Conservation (phyloP, 2,797 vertebrate genomes). For the Periparus ater region DNA sequence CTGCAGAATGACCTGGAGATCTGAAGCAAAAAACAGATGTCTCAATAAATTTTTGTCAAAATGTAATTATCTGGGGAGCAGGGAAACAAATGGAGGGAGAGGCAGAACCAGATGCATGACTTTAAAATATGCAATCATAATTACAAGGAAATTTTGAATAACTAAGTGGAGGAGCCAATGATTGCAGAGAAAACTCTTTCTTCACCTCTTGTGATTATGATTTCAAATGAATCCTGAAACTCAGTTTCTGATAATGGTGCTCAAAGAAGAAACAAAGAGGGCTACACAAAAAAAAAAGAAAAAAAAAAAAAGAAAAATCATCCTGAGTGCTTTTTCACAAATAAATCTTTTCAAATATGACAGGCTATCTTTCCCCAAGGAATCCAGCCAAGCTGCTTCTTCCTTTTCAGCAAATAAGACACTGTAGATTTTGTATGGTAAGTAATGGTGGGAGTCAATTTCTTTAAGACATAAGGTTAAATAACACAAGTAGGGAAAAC, state of each 20-base stretch:
- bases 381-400: constrained; percentile 60
- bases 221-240: constrained; percentile 12
- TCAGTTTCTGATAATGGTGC: not conserved
- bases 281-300: constrained; percentile 12
- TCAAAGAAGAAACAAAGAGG: constrained; percentile 20
- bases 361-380: constrained; percentile 62
- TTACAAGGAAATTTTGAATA: constrained; percentile 67
- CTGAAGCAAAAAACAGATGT: constrained; percentile 76
- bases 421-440: constrained; percentile 29
- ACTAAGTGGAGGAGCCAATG: constrained; percentile 29
- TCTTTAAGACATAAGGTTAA: not conserved
- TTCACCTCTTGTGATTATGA: not conserved
- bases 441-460: not conserved
- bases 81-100: constrained; percentile 68
- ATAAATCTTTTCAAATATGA: constrained; percentile 69
- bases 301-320: not conserved
- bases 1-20: constrained; percentile 67
- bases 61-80: constrained; percentile 74
- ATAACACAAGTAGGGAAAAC: not conserved
- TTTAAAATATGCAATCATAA: constrained; percentile 67
- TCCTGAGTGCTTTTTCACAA: constrained; percentile 62
- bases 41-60: constrained; percentile 78
- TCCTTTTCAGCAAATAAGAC: constrained; percentile 58
- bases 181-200: not conserved
- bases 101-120: constrained; percentile 67